Conservation (phyloP, 2,888 invertebrate genomes). For the Xanthia togata region DNA sequence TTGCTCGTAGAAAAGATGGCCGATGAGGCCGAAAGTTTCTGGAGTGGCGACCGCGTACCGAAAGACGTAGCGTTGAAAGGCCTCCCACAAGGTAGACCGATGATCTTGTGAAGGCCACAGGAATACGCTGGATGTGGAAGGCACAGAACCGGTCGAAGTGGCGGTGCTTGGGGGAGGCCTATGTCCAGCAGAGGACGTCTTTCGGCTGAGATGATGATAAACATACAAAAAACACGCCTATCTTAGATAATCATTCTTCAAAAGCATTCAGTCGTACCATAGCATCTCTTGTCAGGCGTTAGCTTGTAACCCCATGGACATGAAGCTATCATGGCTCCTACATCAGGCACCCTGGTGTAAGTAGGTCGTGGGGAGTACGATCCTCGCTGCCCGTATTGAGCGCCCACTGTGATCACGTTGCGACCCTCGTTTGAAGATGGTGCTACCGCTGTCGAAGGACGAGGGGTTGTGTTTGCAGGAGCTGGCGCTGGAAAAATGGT, state of each 20-base stretch:
- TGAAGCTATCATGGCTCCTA: constrained; percentile 75
- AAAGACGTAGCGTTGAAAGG: too few species aligned
- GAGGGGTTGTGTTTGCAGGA: constrained; percentile 54
- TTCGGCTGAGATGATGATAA: background rate
- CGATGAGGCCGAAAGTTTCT: too few species aligned
- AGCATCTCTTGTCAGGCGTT: constrained; percentile 92
- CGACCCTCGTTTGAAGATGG: constrained; percentile 69
- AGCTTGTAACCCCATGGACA: constrained; percentile 96
- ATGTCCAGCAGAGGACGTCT: too few species aligned
- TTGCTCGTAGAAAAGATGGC: too few species aligned
- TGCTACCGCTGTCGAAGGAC: constrained; percentile 52
- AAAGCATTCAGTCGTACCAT: constrained; percentile 75
- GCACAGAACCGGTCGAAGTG: too few species aligned
- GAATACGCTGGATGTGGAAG: too few species aligned
- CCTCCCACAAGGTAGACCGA: too few species aligned
- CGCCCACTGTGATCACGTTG: constrained; percentile 85
- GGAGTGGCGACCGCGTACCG: too few species aligned
- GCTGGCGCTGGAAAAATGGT: constrained; percentile 47
- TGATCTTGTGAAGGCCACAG: too few species aligned
- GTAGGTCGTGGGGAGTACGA: constrained; percentile 78
- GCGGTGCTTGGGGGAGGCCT: too few species aligned
- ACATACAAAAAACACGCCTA: background rate
- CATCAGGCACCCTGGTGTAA: constrained; percentile 72
- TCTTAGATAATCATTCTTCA: background rate
- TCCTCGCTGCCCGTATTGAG: constrained; percentile 85